These are phyloP conservation scores for Muraenolepis orangiensis DNA, from an alignment of 2,797 vertebrate species.

Conservation along the genomic window DNA sequence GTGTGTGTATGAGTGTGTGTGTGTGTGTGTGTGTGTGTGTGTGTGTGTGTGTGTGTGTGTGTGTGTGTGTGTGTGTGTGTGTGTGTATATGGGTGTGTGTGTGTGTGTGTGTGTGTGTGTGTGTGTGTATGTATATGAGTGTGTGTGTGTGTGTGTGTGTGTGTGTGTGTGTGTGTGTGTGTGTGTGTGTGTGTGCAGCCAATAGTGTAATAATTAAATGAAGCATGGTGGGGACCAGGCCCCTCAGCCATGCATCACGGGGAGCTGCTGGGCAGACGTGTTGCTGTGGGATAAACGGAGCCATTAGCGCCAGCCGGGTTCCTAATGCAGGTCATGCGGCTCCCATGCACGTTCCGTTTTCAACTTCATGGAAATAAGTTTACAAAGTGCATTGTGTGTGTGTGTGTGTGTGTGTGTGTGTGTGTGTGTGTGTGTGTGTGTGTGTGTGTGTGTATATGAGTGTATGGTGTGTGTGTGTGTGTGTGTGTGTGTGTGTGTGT, in stretches of 20 bases:
- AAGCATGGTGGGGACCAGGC: background rate
- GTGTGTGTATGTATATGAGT: too few species aligned
- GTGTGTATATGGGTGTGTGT: too few species aligned
- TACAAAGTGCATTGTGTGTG: background rate
- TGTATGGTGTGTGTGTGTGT: background rate
- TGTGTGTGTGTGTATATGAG: background rate
- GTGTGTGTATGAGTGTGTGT: too few species aligned
- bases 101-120: background rate
- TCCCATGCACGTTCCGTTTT: background rate
- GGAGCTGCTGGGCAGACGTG: background rate
- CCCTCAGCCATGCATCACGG: background rate
- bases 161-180: background rate
- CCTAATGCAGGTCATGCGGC: background rate
- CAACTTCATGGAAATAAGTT: background rate
- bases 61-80: too few species aligned
- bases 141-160: background rate
- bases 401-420: background rate
- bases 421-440: background rate
- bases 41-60: too few species aligned
- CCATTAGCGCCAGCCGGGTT: background rate
- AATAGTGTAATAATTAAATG: slow-evolving; percentile 1
- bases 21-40: too few species aligned
- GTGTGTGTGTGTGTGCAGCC: background rate
- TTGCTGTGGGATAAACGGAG: background rate
- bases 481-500: background rate